These are phyloP conservation scores for Syrphus vitripennis DNA, from an alignment of 2,888 invertebrate genomes.

Conservation along the genomic window DNA sequence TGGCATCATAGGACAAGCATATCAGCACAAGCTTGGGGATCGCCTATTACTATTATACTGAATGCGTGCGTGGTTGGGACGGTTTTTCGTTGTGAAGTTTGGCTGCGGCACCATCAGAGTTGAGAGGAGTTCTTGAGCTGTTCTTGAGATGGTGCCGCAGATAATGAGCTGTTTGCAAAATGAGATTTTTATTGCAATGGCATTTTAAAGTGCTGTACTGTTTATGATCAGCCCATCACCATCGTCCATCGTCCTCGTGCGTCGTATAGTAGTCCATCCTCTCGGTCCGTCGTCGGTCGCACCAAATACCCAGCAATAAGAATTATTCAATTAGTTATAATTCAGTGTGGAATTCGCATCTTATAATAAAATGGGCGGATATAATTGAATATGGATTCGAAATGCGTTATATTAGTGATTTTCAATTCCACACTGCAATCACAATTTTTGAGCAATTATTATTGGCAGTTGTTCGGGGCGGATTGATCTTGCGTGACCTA, in stretches of 20 bases:
- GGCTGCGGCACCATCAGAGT: not conserved
- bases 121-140: not conserved
- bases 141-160: constrained; percentile 62
- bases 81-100: not conserved
- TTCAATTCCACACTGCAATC: not conserved
- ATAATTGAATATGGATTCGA: constrained; percentile 20
- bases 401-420: not conserved
- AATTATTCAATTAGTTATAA: constrained; percentile 62
- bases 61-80: constrained; percentile 3
- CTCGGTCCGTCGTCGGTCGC: not conserved
- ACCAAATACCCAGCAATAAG: constrained; percentile 45
- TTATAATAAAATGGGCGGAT: constrained; percentile 26
- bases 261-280: not conserved
- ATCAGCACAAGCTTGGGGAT: constrained; percentile 2
- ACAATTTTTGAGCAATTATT: not conserved
- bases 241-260: not conserved
- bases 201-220: constrained; percentile 65
- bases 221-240: constrained; percentile 49
- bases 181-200: constrained; percentile 63
- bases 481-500: not conserved
- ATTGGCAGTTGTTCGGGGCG: not conserved
- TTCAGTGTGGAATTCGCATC: constrained; percentile 48
- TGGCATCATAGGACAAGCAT: constrained; percentile 53
- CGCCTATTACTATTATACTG: constrained; percentile 5
- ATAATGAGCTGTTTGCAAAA: constrained; percentile 58